Base-by-base conservation (phyloP, 2,888 invertebrate species). In the Eugnorisma glareosa region DNA sequence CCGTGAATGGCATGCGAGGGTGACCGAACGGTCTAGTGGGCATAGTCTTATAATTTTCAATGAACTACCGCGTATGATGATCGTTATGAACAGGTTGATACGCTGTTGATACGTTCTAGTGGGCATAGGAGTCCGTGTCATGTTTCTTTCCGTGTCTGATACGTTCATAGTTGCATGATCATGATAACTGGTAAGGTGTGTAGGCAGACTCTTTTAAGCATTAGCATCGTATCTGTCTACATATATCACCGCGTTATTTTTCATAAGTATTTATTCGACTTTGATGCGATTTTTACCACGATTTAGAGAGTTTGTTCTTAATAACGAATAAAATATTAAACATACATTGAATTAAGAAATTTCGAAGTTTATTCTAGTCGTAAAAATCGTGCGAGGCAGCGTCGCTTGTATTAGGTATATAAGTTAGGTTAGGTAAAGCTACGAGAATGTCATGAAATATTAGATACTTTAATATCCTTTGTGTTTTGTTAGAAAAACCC, bases 401-500 rank as follows among this genome's bases (percentile, higher is more conserved):
- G n/a, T 64, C 40, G n/a, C 64, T 21, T n/a, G n/a, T 28, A 64
- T n/a, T 64, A 18, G n/a, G 40, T n/a, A 64, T 18, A 40, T n/a
- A 40, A 64, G n/a, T 64, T n/a, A 37, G 21, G 21, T 40, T 7
- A 8, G 15, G 18, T 28, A 31, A 40, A 40, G 21, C 40, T 10
- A 31, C 40, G 40, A n/a, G 18, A 31, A 40, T n/a, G 6, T 54
- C 15, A 54, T 40, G 10, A 40, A 40, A 54, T 18, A 73, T 45
- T 24, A 11, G n/a, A 48, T 51, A 35, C 40, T 48, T 51, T 35
- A 51, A 48, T 35, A 63, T 28, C 31, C 13, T 35, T 76, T 35
- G 48, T 77, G 31, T 37, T 54, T 67, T 24, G 57, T 48, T n/a
- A 59, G n/a, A 59, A 59, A 67, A 57, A 13, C 40, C 7, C 35